phyloP scores from a whole-genome alignment of 35 echinoderm and acorn worm genomes.

The Eucidaris tribuloides region DNA sequence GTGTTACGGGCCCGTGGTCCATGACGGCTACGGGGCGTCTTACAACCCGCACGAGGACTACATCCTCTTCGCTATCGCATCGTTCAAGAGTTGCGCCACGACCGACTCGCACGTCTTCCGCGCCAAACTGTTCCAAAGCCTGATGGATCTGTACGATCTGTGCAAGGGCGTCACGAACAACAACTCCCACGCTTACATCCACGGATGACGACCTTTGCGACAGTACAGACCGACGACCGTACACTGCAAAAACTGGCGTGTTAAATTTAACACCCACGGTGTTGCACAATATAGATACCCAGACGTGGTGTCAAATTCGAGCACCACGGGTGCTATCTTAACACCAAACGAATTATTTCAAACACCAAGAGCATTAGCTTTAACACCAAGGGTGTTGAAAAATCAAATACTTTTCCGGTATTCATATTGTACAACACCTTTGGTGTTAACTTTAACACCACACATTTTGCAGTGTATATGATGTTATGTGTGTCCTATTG shows the following conservation, averaged over 20 bases:
- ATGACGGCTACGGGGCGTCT: constrained; percentile 82
- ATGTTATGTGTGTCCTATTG: too few relatives aligned
- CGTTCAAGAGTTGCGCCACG: constrained; percentile 65
- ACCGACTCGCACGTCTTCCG: constrained; percentile 95
- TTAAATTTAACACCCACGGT: too few relatives aligned
- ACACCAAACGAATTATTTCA: too few relatives aligned
- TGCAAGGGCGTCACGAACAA: constrained; percentile 57
- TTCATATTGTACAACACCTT: too few relatives aligned
- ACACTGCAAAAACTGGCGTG: too few relatives aligned
- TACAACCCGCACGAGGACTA: constrained; percentile 99
- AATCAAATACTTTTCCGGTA: background rate
- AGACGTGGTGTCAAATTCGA: background rate
- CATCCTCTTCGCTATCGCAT: constrained; percentile 94
- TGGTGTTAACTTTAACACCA: too few relatives aligned
- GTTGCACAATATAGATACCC: background rate
- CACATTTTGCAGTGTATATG: too few relatives aligned
- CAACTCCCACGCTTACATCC: constrained; percentile 54
- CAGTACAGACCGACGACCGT: background rate
- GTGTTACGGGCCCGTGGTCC: constrained; percentile 94
- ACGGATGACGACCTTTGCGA: constrained; percentile 20
- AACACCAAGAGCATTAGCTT: too few relatives aligned
- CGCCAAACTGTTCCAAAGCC: constrained; percentile 69
- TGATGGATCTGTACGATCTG: constrained; percentile 82
- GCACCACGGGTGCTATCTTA: too few relatives aligned
- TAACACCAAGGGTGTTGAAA: too few relatives aligned